These are phyloP conservation scores for Lagothrix lagotricha DNA, from an alignment of 2,797 vertebrate species.

Conservation along the genomic window DNA sequence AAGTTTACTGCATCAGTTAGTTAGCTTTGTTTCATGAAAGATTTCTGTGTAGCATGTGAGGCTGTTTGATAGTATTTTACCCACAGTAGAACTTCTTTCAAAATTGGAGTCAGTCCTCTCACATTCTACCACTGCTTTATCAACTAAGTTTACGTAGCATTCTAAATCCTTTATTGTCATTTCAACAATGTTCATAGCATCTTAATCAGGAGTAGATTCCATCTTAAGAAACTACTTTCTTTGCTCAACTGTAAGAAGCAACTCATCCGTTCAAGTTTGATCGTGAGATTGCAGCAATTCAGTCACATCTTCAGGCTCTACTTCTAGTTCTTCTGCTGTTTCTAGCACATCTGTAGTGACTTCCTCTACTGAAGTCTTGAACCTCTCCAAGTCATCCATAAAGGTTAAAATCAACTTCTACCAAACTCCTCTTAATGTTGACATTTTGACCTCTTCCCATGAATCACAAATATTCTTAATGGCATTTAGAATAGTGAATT, in stretches of 20 bases:
- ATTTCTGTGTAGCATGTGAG: neutral
- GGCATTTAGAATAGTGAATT: too few relatives aligned
- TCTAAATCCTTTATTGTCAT: neutral
- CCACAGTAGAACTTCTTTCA: neutral
- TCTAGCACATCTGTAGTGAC: neutral
- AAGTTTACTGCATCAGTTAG: neutral
- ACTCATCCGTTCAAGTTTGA: neutral
- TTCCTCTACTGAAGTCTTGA: neutral
- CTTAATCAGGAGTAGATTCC: neutral
- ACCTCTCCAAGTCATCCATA: neutral
- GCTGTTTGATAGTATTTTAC: neutral
- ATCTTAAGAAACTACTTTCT: neutral
- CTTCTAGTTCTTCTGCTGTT: neutral
- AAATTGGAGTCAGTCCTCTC: neutral
- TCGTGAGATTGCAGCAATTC: neutral
- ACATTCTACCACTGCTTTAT: neutral
- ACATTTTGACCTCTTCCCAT: too few relatives aligned
- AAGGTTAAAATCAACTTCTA: neutral
- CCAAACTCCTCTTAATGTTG: too few relatives aligned
- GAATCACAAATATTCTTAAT: too few relatives aligned
- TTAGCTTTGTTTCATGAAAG: neutral
- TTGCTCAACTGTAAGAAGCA: neutral
- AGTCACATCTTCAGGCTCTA: neutral
- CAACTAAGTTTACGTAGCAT: neutral
- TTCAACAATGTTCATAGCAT: neutral